phyloP scores from a whole-genome alignment of 2,797 vertebrate species.

The Dendrocincla fuliginosa region DNA sequence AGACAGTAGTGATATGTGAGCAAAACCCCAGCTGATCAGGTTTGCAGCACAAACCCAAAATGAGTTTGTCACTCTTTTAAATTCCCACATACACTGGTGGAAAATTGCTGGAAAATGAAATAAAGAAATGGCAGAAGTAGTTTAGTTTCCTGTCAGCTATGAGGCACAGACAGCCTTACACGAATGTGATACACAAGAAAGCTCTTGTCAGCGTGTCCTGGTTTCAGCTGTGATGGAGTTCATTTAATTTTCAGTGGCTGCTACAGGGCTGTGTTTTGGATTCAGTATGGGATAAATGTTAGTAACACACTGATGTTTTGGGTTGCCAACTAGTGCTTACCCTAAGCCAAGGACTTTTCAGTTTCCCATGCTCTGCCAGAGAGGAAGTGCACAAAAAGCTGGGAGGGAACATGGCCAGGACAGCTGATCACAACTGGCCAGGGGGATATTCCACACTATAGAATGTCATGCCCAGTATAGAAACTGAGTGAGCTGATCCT shows the following conservation, averaged over 20 bases:
- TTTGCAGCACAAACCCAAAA: constrained; percentile 25
- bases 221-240: neutral
- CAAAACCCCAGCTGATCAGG: neutral
- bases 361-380: neutral
- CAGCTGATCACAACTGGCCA: neutral
- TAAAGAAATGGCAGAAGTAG: constrained; percentile 39
- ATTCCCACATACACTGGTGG: neutral
- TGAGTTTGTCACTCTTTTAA: constrained; percentile 58
- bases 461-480: rapidly evolving
- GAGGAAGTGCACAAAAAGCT: neutral
- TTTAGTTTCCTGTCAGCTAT: constrained; percentile 6
- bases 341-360: neutral
- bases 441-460: neutral
- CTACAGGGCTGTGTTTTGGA: neutral
- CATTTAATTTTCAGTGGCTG: neutral
- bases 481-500: neutral
- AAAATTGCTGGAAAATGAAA: constrained; percentile 41
- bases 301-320: neutral
- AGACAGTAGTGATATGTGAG: neutral
- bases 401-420: neutral
- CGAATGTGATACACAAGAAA: neutral
- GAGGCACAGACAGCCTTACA: neutral
- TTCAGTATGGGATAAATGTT: neutral
- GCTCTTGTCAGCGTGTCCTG: neutral
- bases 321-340: neutral